phyloP scores from a whole-genome alignment of 2,888 invertebrate species.

The Parnassius smintheus region DNA sequence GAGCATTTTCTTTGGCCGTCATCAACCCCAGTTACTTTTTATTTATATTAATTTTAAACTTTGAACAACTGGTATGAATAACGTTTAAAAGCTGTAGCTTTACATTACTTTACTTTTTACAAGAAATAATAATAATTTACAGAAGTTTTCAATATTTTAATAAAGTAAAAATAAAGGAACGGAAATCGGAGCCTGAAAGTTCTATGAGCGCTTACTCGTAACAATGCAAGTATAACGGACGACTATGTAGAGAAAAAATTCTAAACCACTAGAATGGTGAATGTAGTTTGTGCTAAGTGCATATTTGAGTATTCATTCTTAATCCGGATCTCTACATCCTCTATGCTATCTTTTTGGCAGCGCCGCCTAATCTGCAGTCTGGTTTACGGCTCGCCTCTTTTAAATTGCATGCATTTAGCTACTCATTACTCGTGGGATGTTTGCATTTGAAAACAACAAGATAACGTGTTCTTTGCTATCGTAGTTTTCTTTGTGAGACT shows the following conservation, averaged over 20 bases:
- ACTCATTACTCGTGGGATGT: conserved; percentile 64
- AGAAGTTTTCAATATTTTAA: too few relatives aligned
- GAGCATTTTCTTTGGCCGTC: conserved; percentile 60
- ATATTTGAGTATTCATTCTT: conserved; percentile 69
- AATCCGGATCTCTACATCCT: conserved; percentile 48
- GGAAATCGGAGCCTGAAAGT: conserved; percentile 16
- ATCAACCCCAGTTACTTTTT: conserved; percentile 66
- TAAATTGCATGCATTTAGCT: conserved; percentile 68
- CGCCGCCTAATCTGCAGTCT: conserved; percentile 47
- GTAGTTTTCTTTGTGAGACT: conserved; percentile 28
- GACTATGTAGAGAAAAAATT: conserved; percentile 20
- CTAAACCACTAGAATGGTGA: too few relatives aligned
- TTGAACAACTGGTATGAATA: too few relatives aligned
- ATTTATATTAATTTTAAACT: conserved; percentile 35
- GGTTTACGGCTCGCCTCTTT: conserved; percentile 46
- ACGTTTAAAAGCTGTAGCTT: too few relatives aligned
- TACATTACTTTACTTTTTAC: too few relatives aligned
- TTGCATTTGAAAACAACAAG: conserved; percentile 58
- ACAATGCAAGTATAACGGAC: conserved; percentile 26
- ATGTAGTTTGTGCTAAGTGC: conserved; percentile 57
- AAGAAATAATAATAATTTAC: too few relatives aligned
- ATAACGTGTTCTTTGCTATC: conserved; percentile 37
- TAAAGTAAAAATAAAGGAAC: background rate
- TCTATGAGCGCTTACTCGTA: background rate
- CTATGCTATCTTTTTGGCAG: conserved; percentile 70